Conservation (phyloP, 2,113 vertebrate genomes). For the Hymenochirus boettgeri region DNA sequence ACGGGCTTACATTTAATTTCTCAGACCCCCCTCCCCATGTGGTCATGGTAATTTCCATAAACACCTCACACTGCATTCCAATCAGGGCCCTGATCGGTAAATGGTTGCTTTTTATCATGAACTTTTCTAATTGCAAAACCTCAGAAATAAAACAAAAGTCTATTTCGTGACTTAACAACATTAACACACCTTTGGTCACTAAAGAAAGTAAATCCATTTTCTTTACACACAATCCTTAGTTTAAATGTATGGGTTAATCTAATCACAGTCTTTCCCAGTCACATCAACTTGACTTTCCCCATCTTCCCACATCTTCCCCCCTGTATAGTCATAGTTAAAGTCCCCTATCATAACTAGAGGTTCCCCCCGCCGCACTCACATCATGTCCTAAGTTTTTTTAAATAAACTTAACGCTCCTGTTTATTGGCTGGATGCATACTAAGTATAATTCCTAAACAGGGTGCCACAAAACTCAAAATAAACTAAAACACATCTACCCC, state of each 20-base stretch:
- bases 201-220: background rate
- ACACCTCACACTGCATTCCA: background rate
- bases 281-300: background rate
- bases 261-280: background rate
- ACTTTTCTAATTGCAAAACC: background rate
- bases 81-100: background rate
- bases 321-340: background rate
- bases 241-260: background rate
- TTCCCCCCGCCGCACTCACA: background rate
- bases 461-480: background rate
- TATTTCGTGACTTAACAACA: background rate
- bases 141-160: background rate
- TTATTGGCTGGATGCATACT: background rate
- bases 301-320: background rate
- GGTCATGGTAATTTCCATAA: background rate
- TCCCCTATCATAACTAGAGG: background rate
- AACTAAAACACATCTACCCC: background rate
- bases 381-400: background rate
- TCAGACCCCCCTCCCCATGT: background rate
- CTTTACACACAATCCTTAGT: background rate
- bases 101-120: background rate
- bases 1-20: slow-evolving; percentile 7
- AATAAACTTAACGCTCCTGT: background rate
- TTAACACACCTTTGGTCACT: background rate
- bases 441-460: background rate